Percentiles rank a stretch among this genome's conserved stretches.
Conservation (phyloP, 1,140 invertebrate species). For the Diachasmimorpha longicaudata region DNA sequence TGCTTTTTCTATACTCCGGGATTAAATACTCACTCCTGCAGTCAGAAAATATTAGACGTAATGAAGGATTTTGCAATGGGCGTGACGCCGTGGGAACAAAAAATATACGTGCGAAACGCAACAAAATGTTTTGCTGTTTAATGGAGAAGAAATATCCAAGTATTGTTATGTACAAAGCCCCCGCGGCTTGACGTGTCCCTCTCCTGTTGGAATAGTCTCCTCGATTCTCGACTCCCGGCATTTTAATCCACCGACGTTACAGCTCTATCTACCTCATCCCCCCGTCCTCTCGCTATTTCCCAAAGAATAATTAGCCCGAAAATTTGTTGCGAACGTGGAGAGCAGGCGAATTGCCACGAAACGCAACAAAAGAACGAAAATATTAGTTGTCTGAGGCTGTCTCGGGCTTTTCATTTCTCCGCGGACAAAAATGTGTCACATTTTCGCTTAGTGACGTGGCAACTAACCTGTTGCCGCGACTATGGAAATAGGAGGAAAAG, state of each 20-base stretch:
- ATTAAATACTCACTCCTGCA: not conserved
- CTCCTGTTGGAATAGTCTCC: constrained; percentile 12
- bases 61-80: constrained; percentile 15
- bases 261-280: not conserved
- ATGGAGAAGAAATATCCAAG: constrained; percentile 20
- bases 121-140: constrained; percentile 3
- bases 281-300: not conserved
- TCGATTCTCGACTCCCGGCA: constrained; percentile 37
- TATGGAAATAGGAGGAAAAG: not conserved
- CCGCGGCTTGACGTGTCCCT: constrained; percentile 10
- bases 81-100: constrained; percentile 9
- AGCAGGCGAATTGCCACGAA: constrained; percentile 48
- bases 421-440: constrained; percentile 1
- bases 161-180: constrained; percentile 26
- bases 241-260: constrained; percentile 59
- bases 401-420: not conserved
- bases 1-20: too few species aligned
- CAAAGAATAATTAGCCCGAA: constrained; percentile 58
- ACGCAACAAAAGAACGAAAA: constrained; percentile 57
- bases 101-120: constrained; percentile 26
- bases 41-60: constrained; percentile 24
- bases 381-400: constrained; percentile 40
- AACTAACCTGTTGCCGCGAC: not conserved
- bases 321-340: constrained; percentile 48
- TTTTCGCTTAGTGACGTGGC: not conserved